These are phyloP conservation scores for Notolabrus celidotus DNA, from an alignment of 2,797 vertebrate species.

Conservation along the genomic window DNA sequence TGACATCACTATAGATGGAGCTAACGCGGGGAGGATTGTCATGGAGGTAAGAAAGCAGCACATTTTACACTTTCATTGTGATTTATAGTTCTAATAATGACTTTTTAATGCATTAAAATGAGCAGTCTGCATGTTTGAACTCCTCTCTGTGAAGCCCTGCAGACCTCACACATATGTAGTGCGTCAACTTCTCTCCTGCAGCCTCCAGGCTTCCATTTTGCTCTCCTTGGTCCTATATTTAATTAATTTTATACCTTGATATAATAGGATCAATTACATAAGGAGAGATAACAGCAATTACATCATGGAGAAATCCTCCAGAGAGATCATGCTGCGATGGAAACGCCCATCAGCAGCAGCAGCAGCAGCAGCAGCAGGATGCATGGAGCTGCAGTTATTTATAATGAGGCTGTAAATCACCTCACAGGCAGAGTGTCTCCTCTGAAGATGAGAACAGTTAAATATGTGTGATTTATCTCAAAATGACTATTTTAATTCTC, in stretches of 20 bases:
- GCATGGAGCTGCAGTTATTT: neutral
- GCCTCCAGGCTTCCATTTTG: slow-evolving; percentile 1
- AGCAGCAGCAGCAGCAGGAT: slow-evolving; percentile 2
- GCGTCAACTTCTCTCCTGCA: slow-evolving; percentile 3
- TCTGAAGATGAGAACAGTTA: neutral
- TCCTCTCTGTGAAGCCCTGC: neutral
- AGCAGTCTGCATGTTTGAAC: accelerated
- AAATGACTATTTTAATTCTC: too few relatives aligned
- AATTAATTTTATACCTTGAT: neutral
- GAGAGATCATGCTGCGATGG: neutral
- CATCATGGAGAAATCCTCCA: neutral
- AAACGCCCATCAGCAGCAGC: slow-evolving; percentile 47
- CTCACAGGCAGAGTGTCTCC: neutral
- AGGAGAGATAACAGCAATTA: neutral
- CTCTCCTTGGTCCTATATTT: too few relatives aligned
- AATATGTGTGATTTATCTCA: too few relatives aligned
- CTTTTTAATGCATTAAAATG: neutral
- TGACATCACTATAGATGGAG: slow-evolving; percentile 79
- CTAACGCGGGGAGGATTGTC: slow-evolving; percentile 81
- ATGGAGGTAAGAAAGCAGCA: slow-evolving; percentile 86
- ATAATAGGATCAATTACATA: neutral
- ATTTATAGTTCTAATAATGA: neutral
- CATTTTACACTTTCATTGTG: accelerated
- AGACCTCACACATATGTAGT: neutral
- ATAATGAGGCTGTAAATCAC: neutral